Base-by-base conservation (phyloP, 2,113 vertebrate genomes). In the Dissostichus mawsoni region DNA sequence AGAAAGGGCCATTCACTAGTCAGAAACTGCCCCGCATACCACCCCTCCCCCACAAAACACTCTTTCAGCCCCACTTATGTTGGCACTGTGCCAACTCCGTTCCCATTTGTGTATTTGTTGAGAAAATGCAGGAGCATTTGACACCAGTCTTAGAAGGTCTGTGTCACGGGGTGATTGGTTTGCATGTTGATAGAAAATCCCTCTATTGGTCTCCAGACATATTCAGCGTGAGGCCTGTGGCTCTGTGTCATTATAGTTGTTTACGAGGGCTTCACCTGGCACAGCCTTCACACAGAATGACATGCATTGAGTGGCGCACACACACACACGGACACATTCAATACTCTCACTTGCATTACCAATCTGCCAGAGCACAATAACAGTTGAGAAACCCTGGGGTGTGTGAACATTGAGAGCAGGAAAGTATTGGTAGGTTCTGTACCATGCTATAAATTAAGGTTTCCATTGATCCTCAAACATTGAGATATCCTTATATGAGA, bases 1-100 rank as follows among this genome's bases (percentile, higher is more conserved):
- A 90, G 76, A 91, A 91, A 86, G 85, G 74, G 41, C 88, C 88
- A 86, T 93, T 94, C 81, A 90, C 64, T 67, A 55, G 76, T 82
- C 76, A 73, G 72, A 72, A 73, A 79, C 55, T 16, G 56, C 65
- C 55, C 71, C 7, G 56, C 83, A 83, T 61, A 65, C 20, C 55
- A 45, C 69, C 45, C 65, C 65, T 41, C 58, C 68, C 71, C 62
- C 80, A 71, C 72, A 66, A 75, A 78, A 68, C 83, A 70, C 76
- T 83, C 81, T 83, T 90, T 90, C 71, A 85, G 51, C 71, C 63
- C 76, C 57, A 33, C 69, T 48, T 4, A 58, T 55, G 33, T 44
- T 89, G 91, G 92, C 86, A 73, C 13, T 16, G 18, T 52, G 82
- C 85, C 92, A 89, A 10, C 41, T 81, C 81, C 9, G 20, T 74